Evolutionary conservation across 2,888 invertebrate genomes (phyloP).

Genomic region (Adelphocoris suturalis): DNA sequence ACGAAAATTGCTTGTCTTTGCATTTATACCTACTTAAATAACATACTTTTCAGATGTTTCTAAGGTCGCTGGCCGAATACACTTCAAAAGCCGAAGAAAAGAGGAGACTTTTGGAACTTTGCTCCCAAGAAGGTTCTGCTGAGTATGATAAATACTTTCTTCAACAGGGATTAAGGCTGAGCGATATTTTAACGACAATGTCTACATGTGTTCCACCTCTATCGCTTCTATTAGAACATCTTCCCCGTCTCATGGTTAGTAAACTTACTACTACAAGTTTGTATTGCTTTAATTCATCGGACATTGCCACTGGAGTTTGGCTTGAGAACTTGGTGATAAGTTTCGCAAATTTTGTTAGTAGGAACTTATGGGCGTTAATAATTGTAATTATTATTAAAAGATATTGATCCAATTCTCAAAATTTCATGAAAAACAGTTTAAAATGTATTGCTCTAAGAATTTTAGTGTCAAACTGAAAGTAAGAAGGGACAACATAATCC

Average conservation of each 20-base stretch:
- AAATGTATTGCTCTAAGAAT: too few species aligned
- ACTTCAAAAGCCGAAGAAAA: conserved; percentile 63
- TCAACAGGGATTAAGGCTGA: conserved; percentile 42
- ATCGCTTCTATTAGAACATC: conserved; percentile 70
- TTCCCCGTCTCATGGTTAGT: conserved; percentile 72
- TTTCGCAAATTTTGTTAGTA: too few species aligned
- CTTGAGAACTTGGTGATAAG: too few species aligned
- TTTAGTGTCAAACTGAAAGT: too few species aligned
- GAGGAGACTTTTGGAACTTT: conserved; percentile 69
- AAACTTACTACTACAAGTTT: background rate
- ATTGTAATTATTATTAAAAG: too few species aligned
- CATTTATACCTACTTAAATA: too few species aligned
- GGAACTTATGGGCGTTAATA: too few species aligned
- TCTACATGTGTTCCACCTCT: conserved; percentile 72
- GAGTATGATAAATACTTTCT: conserved; percentile 72
- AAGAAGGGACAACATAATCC: too few species aligned
- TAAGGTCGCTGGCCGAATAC: conserved; percentile 71
- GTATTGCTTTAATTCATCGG: background rate
- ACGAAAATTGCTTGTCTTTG: too few species aligned
- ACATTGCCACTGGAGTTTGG: too few species aligned
- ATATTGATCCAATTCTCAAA: too few species aligned
- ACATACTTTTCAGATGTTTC: conserved; percentile 54
- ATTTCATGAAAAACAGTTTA: too few species aligned
- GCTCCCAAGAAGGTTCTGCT: conserved; percentile 67
- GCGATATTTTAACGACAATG: conserved; percentile 67